Evolutionary conservation across 2,797 vertebrate species (phyloP), one percentile per base, ranked within the genome.

Genomic region (Anguilla marmorata): DNA sequence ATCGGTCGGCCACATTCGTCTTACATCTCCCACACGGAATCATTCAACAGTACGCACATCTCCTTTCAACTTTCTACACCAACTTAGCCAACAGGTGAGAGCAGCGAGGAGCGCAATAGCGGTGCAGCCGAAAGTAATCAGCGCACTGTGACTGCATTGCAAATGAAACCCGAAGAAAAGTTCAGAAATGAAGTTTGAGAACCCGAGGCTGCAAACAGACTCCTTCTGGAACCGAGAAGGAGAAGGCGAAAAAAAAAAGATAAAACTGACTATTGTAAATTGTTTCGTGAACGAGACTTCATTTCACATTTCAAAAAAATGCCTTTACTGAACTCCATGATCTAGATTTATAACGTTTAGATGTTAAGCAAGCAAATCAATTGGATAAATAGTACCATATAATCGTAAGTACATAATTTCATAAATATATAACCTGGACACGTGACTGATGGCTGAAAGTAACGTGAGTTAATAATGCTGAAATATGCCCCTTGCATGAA

Each of bases 1-100:
- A 94, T 94, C 92, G 92, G 83, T 63, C 87, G 87, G 74, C 88
- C 90, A 86, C 89, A 90, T 85, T 89, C 37, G 37, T 41, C 37
- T 41, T 41, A 41, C 37, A 41, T 41, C 86, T 91, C 88, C 91
- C 88, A 63, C 84, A 33, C 85, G 88, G 88, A 92, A 90, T 88
- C 87, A 79, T 91, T 93, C 88, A 91, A 4, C 92, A 82, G 89
- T 88, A 90, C 56, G 79, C 63, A 87, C 85, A 54, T 58, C 52
- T 69, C 60, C 56, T 48, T 74, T 54, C 79, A 60, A 86, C 89
- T 92, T 90, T 91, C 89, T 89, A 89, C 89, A 85, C 45, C 86
- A 87, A 86, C 86, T 69, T 52, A 72, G 56, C 45, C 87, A 87
- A 50, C 14, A 79, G 72, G 60, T 66, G 69, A 30, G 33, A 52